A percentile compares a stretch with the other conserved stretches of the same genome.
These are phyloP conservation scores for Antechinus flavipes DNA, from an alignment of 2,113 vertebrate species.

Conservation along the genomic window DNA sequence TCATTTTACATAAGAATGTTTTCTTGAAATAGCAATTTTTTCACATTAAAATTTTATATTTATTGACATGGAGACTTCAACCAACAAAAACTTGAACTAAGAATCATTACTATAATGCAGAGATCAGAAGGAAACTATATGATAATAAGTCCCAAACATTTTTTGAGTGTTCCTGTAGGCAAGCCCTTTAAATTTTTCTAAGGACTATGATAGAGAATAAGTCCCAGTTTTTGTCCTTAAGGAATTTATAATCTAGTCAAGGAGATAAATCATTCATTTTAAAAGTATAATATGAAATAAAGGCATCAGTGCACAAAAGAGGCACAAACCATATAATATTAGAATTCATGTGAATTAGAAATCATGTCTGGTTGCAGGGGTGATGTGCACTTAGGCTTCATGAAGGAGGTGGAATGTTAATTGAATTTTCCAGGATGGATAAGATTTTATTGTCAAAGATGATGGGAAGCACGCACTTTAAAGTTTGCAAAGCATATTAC, in stretches of 20 bases:
- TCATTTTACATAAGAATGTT: slow-evolving; percentile 46
- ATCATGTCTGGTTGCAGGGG: not conserved
- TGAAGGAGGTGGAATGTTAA: not conserved
- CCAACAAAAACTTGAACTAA: slow-evolving; percentile 39
- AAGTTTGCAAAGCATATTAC: not conserved
- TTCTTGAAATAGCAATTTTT: slow-evolving; percentile 51
- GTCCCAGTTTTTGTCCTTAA: not conserved
- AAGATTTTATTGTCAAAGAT: not conserved
- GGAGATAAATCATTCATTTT: not conserved
- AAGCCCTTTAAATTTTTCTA: not conserved
- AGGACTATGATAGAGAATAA: not conserved
- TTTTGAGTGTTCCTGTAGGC: not conserved
- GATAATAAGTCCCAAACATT: not conserved
- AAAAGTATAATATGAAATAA: not conserved
- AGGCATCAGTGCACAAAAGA: not conserved
- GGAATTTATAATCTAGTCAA: not conserved
- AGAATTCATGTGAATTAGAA: not conserved
- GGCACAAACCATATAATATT: not conserved
- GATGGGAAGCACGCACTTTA: not conserved
- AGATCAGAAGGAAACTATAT: slow-evolving; percentile 47
- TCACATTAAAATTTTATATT: slow-evolving; percentile 28
- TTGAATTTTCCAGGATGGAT: not conserved
- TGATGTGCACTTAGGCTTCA: not conserved
- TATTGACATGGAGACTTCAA: slow-evolving; percentile 50
- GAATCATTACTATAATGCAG: slow-evolving; percentile 39